Conservation (phyloP, 2,113 vertebrate species). For the Chlorodrepanis virens region DNA sequence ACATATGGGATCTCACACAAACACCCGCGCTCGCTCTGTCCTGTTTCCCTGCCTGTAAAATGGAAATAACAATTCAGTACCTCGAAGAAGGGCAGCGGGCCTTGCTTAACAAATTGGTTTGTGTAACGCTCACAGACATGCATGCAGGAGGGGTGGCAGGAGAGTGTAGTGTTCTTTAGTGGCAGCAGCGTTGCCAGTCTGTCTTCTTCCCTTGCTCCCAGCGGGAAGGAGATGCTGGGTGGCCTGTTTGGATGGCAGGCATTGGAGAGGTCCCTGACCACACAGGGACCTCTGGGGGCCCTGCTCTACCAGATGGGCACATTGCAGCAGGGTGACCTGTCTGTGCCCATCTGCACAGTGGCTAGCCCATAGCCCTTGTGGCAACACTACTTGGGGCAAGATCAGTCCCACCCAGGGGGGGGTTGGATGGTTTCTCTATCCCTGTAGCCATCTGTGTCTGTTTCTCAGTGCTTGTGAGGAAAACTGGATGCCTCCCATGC, state of each 20-base stretch:
- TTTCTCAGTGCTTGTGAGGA: background rate
- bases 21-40: rapidly evolving
- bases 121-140: rapidly evolving
- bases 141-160: background rate
- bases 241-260: background rate
- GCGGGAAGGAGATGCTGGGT: background rate
- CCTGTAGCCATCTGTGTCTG: background rate
- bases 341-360: rapidly evolving
- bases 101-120: background rate
- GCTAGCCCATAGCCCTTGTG: background rate
- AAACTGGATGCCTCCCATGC: background rate
- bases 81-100: background rate
- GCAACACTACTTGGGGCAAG: rapidly evolving
- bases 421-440: background rate
- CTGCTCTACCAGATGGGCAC: too few species aligned
- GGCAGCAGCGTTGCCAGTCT: background rate
- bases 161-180: background rate
- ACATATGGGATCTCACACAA: background rate
- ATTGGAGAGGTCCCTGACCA: background rate
- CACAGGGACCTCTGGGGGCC: background rate
- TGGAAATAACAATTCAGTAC: background rate
- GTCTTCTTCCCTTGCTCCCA: background rate
- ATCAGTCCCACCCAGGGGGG: too few species aligned
- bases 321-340: rapidly evolving
- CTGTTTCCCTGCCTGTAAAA: background rate